These are phyloP conservation scores for Percopsis transmontana DNA, from an alignment of 2,113 vertebrate genomes.

Conservation along the genomic window DNA sequence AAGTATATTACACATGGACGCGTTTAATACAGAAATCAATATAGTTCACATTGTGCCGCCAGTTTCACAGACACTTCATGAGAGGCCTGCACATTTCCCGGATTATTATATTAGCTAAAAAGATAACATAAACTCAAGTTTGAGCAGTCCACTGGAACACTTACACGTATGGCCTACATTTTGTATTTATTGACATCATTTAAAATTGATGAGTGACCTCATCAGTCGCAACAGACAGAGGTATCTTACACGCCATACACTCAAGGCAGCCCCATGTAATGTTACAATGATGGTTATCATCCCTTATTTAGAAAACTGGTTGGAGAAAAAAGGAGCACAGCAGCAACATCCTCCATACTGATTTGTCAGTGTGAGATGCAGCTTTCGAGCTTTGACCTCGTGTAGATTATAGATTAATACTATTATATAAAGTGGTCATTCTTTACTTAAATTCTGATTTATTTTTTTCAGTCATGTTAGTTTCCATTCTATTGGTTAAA, in stretches of 20 bases:
- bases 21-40: conserved; percentile 47
- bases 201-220: conserved; percentile 57
- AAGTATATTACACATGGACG: conserved; percentile 52
- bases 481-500: conserved; percentile 41
- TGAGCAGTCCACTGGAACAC: conserved; percentile 41
- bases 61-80: conserved; percentile 48
- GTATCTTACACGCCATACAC: conserved; percentile 36
- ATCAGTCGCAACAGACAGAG: conserved; percentile 55
- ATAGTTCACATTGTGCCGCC: conserved; percentile 59
- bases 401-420: conserved; percentile 31
- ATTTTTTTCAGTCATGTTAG: conserved; percentile 37
- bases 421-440: conserved; percentile 19
- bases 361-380: conserved; percentile 33
- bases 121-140: conserved; percentile 39
- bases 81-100: conserved; percentile 23
- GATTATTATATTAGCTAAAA: conserved; percentile 19
- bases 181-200: conserved; percentile 76
- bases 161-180: conserved; percentile 24
- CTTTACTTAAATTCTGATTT: conserved; percentile 33
- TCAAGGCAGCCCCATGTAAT: conserved; percentile 6
- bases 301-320: conserved; percentile 13
- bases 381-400: conserved; percentile 19
- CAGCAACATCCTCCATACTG: conserved; percentile 18
- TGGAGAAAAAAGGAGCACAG: conserved; percentile 11
- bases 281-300: conserved; percentile 6